A percentile compares a stretch with the other conserved stretches of the same genome.
phyloP scores from a whole-genome alignment of 2,888 invertebrate genomes.

The Polyommatus icarus region DNA sequence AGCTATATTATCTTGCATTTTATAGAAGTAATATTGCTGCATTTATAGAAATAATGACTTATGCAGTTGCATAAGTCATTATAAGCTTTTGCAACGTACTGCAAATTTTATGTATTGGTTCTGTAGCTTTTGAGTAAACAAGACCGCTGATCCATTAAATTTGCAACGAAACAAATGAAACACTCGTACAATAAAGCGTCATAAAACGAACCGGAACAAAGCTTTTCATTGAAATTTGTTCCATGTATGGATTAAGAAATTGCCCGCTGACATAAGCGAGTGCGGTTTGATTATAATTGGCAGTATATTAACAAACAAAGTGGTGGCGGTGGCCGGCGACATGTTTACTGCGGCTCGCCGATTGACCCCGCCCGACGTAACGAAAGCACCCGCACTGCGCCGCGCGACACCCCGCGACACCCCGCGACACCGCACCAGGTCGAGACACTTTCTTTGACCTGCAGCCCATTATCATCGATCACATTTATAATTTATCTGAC shows the following conservation, averaged over 20 bases:
- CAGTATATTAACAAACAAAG: constrained; percentile 75
- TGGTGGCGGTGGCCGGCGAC: constrained; percentile 71
- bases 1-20: too few relatives aligned
- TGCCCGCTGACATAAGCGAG: constrained; percentile 62
- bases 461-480: constrained; percentile 74
- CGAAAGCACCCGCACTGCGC: constrained; percentile 58
- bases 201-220: constrained; percentile 36
- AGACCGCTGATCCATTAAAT: background rate
- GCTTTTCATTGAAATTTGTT: constrained; percentile 53
- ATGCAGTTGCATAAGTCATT: too few relatives aligned
- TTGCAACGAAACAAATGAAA: constrained; percentile 3
- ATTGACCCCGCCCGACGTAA: constrained; percentile 74
- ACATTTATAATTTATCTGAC: constrained; percentile 77
- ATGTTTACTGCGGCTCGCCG: constrained; percentile 68
- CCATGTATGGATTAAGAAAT: constrained; percentile 68
- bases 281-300: constrained; percentile 66
- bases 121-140: background rate
- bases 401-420: background rate
- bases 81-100: too few relatives aligned
- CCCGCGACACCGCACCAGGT: constrained; percentile 40
- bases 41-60: too few relatives aligned
- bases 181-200: background rate
- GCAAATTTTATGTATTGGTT: background rate
- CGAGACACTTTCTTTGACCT: constrained; percentile 77
- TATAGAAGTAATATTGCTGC: too few relatives aligned